Evolutionary conservation across 2,888 invertebrate genomes (phyloP).

Genomic region (Mantis religiosa): DNA sequence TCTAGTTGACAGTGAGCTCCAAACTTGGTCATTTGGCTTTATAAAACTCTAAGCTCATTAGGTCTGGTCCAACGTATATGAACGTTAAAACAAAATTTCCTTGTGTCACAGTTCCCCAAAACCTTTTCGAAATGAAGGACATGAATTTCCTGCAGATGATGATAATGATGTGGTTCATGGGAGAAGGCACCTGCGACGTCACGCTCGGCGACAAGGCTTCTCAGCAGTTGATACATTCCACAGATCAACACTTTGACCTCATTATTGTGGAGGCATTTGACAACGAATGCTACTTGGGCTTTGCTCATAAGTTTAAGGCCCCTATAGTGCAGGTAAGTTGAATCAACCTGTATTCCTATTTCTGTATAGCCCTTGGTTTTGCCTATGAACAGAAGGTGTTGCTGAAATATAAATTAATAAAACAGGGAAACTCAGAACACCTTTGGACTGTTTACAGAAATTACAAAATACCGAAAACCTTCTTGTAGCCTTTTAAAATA

Average conservation of each 20-base stretch:
- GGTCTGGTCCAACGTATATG: no score
- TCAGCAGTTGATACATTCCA: slow-evolving; percentile 27
- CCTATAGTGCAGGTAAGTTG: neutral
- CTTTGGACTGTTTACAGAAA: no score
- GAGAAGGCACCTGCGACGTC: neutral
- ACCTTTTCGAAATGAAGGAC: neutral
- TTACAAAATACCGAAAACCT: no score
- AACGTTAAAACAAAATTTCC: no score
- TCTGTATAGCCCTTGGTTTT: no score
- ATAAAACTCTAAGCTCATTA: no score
- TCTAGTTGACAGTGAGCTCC: no score
- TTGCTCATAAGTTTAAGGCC: neutral
- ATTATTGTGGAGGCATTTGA: neutral
- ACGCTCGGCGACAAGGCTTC: slow-evolving; percentile 21
- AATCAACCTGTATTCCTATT: neutral
- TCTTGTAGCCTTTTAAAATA: no score
- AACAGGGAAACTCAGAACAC: no score
- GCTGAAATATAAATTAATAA: no score
- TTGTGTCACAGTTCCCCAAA: neutral
- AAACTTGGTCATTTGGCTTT: no score
- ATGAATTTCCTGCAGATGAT: neutral
- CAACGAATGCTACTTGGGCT: neutral
- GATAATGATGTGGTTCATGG: neutral
- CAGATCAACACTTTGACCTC: neutral
- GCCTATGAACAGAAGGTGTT: no score